A percentile compares a stretch with the other conserved stretches of the same genome.
These are phyloP conservation scores for Ptyas mucosa DNA, from an alignment of 2,113 vertebrate genomes.

Conservation along the genomic window DNA sequence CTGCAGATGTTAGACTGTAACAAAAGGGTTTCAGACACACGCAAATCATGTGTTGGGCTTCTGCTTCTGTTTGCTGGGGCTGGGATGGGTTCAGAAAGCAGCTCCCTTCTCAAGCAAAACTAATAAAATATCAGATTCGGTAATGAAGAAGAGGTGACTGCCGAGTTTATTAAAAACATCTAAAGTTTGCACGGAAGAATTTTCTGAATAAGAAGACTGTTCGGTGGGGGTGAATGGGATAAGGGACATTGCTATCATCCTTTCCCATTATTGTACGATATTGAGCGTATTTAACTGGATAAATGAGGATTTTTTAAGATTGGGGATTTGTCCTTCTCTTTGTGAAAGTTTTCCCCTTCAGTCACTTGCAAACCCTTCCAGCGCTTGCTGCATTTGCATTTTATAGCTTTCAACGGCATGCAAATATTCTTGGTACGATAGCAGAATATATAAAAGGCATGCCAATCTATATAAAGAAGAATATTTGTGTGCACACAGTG, in stretches of 20 bases:
- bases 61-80: slow-evolving; percentile 4
- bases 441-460: background rate
- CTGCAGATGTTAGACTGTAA: background rate
- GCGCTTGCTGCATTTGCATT: background rate
- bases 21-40: background rate
- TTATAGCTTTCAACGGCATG: background rate
- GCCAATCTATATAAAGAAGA: background rate
- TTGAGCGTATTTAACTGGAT: background rate
- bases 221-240: background rate
- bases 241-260: background rate
- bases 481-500: background rate
- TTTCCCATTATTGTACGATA: background rate
- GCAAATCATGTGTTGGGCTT: background rate
- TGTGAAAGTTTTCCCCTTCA: background rate
- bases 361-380: background rate
- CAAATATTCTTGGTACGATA: background rate
- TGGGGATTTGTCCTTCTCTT: background rate
- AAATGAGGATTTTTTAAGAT: background rate
- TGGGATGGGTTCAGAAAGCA: background rate
- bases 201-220: background rate
- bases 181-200: background rate
- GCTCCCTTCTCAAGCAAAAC: background rate
- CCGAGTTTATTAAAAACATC: background rate
- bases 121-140: background rate
- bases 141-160: background rate